Conservation (phyloP, 2,113 vertebrate species). For the Terrapene triunguis region DNA sequence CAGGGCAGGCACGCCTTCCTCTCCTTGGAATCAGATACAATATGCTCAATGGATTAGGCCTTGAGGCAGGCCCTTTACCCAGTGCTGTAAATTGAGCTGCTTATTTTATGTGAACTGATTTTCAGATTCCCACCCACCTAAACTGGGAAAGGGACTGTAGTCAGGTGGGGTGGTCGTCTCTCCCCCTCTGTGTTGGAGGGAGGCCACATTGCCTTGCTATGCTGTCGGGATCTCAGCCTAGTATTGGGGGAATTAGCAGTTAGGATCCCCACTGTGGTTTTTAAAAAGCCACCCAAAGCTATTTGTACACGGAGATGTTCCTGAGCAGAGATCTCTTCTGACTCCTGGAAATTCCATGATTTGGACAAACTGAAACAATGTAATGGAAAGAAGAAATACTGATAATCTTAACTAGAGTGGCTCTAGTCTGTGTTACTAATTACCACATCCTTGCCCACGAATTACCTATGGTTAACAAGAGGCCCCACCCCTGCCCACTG, state of each 20-base stretch:
- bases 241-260: no score
- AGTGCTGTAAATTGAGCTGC: no score
- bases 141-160: no score
- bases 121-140: no score
- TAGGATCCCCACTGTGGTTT: accelerated
- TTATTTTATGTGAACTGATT: no score
- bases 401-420: accelerated
- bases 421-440: neutral
- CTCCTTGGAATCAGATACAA: no score
- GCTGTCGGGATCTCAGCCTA: no score
- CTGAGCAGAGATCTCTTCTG: neutral
- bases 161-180: no score
- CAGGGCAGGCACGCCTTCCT: neutral
- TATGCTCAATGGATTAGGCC: neutral
- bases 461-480: neutral
- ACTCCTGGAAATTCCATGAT: accelerated
- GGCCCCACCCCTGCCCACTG: neutral
- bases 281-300: neutral
- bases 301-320: accelerated
- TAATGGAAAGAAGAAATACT: neutral
- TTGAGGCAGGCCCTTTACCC: no score
- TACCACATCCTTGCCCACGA: neutral
- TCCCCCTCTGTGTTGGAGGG: no score
- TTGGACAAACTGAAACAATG: neutral
- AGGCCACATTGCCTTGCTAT: no score